A percentile compares a stretch with the other conserved stretches of the same genome.
phyloP scores from a whole-genome alignment of 53 echinoderm and acorn worm genomes.

The Paracentrotus lividus region DNA sequence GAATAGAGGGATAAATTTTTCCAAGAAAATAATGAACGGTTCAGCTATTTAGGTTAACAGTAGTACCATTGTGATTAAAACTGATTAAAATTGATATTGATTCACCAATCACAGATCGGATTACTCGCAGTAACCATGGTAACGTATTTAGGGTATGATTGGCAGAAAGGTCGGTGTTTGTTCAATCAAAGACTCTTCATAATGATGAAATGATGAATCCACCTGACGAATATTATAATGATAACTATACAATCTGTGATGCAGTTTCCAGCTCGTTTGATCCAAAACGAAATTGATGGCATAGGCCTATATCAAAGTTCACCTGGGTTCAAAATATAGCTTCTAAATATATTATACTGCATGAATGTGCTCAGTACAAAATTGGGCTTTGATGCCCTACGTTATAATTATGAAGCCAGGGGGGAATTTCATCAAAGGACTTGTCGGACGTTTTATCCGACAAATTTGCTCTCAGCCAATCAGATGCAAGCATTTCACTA shows the following conservation, averaged over 20 bases:
- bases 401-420: no score
- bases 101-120: constrained; percentile 1
- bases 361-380: no score
- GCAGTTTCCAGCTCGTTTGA: neutral
- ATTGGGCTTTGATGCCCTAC: no score
- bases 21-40: neutral
- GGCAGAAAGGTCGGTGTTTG: neutral
- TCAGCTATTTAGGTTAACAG: neutral
- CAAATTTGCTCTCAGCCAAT: no score
- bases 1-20: neutral
- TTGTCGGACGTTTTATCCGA: no score
- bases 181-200: neutral
- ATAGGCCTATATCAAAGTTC: constrained; percentile 14
- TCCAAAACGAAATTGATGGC: neutral
- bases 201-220: neutral
- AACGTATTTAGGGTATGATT: neutral
- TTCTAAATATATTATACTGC: no score
- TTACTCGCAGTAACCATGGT: neutral
- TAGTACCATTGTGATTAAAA: neutral
- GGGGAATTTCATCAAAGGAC: no score
- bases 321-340: neutral
- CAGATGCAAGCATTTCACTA: no score
- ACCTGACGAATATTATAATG: neutral
- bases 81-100: neutral
- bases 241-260: constrained; percentile 14